phyloP scores from a whole-genome alignment of 2,888 invertebrate species.

The Teleogryllus oceanicus region DNA sequence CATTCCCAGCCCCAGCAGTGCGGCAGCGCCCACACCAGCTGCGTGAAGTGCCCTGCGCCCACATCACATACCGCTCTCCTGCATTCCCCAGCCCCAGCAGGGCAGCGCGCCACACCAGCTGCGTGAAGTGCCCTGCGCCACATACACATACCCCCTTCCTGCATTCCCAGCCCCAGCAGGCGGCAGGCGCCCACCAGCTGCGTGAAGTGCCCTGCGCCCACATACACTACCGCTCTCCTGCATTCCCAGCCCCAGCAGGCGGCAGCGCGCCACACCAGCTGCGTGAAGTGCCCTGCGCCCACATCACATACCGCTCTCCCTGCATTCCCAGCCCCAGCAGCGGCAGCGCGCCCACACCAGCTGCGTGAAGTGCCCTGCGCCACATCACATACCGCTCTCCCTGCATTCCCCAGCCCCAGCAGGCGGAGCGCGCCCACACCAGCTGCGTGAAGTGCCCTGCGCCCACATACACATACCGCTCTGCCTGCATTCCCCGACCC shows the following conservation, averaged over 20 bases:
- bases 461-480: slow-evolving; percentile 29
- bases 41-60: slow-evolving; percentile 75
- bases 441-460: slow-evolving; percentile 83
- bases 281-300: no score
- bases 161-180: no score
- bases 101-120: slow-evolving; percentile 69
- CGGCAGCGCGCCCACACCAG: slow-evolving; percentile 82
- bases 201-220: no score
- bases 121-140: slow-evolving; percentile 79
- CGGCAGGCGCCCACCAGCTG: no score
- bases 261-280: no score
- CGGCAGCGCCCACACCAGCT: no score
- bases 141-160: no score
- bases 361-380: slow-evolving; percentile 50
- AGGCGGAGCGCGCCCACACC: slow-evolving; percentile 73
- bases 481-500: slow-evolving; percentile 11
- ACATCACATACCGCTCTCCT: slow-evolving; percentile 12
- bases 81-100: slow-evolving; percentile 71
- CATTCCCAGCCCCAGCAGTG: no score
- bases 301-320: no score
- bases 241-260: no score
- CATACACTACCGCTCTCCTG: no score
- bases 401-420: slow-evolving; percentile 74
- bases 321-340: slow-evolving; percentile 56
- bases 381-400: slow-evolving; percentile 70